A percentile compares a stretch with the other conserved stretches of the same genome.
Evolutionary conservation across 1,140 invertebrate species (phyloP).

Genomic region (Littorina saxatilis): DNA sequence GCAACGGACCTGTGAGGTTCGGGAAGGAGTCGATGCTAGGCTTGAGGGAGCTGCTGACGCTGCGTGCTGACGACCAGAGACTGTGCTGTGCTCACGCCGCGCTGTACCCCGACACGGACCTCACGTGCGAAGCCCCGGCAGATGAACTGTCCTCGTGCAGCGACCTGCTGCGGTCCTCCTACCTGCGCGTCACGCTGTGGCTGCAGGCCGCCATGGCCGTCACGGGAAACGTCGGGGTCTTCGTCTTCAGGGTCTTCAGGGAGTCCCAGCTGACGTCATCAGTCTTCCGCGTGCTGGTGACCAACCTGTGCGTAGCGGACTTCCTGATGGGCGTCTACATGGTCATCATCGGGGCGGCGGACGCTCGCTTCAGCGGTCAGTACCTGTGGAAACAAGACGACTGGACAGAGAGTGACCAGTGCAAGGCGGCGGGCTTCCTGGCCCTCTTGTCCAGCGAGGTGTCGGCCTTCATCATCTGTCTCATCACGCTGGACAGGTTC

Average conservation of each 20-base stretch:
- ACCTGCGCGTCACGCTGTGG: background rate
- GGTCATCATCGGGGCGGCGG: conserved; percentile 1
- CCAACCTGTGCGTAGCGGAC: conserved; percentile 11
- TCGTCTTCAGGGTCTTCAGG: background rate
- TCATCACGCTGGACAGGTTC: no score
- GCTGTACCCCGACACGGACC: background rate
- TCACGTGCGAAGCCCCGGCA: background rate
- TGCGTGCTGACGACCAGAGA: background rate
- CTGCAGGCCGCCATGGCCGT: background rate
- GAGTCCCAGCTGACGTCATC: background rate
- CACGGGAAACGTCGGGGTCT: background rate
- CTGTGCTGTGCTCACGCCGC: background rate
- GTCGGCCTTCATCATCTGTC: no score
- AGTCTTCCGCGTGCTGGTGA: background rate
- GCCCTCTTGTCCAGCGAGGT: background rate
- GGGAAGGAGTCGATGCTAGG: background rate
- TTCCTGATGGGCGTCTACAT: conserved; percentile 10
- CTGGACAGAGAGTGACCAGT: background rate
- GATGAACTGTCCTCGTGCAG: conserved; percentile 44
- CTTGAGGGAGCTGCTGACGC: background rate
- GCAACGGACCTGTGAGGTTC: background rate
- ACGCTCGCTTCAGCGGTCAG: background rate
- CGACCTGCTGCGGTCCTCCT: background rate
- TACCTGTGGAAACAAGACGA: background rate
- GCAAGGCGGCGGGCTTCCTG: background rate